Evolutionary conservation across 2,113 vertebrate genomes (phyloP), one percentile per base, ranked within the genome.

Genomic region (Galemys pyrenaicus): DNA sequence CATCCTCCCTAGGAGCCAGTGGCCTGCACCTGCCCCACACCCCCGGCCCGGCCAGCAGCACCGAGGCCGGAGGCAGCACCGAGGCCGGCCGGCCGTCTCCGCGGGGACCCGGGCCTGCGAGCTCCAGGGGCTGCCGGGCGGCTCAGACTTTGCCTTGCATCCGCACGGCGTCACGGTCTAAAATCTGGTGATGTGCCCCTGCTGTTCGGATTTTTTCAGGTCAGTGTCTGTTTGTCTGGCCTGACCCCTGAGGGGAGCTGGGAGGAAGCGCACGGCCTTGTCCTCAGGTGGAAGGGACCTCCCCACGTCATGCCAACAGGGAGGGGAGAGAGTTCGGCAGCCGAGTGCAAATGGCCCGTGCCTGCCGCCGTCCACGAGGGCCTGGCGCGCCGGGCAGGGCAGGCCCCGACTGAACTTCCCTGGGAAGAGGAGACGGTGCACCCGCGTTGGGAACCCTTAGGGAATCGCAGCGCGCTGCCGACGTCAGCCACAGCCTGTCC

Each of bases 11-110:
- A 11, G 60, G 73, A 46, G 90, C 62, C 8, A 10, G 20, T 60
- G 64, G 8, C 51, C 39, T 0, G 0, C 10, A 1, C 64, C 67
- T 0, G 16, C 32, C 60, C 51, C 0, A 26, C 32, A 39, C 68
- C 49, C 37, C 65, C 15, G 16, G 49, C 49, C 49, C 7, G 16
- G 49, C 49, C 49, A 51, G 49, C 49, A 51, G 54, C 20, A 5
- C 54, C 9, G 54, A 22, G 54, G 20, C 54, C 3, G n/a, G n/a
- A n/a, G n/a, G 49, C 49, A 51, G 54, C 20, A 5, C 54, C 9
- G 54, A 22, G 54, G 20, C 54, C 3, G n/a, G 20, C 54, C 71
- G 24, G 51, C 60, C 6, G 1, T 9, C n/a, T 28, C 39, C 30
- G 12, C 13, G 12, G 17, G 54, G 62, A 32, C 6, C 8, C 9